phyloP scores from a whole-genome alignment of 2,113 vertebrate genomes.

The Tympanuchus pallidicinctus region DNA sequence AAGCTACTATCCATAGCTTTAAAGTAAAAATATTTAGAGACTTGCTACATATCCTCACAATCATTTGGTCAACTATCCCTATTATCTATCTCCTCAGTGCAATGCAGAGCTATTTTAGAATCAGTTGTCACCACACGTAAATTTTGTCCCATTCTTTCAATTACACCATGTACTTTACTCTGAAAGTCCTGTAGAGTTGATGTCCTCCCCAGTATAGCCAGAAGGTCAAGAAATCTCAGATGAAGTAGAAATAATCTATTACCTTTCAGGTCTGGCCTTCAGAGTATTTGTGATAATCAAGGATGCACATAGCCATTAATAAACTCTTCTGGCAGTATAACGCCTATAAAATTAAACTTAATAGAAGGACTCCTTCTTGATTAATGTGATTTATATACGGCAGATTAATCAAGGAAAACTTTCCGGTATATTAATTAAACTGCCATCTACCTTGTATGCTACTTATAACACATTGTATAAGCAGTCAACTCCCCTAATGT shows the following conservation, averaged over 20 bases:
- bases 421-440: slow-evolving; percentile 47
- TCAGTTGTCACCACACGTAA: background rate
- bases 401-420: slow-evolving; percentile 50
- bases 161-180: background rate
- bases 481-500: background rate
- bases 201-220: background rate
- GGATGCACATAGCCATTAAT: background rate
- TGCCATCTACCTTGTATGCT: background rate
- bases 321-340: slow-evolving; percentile 7
- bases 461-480: slow-evolving; percentile 23
- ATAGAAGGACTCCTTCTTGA: slow-evolving; percentile 1
- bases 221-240: background rate
- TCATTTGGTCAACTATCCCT: background rate
- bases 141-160: background rate
- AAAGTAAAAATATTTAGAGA: background rate
- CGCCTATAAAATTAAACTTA: slow-evolving; percentile 19
- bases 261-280: background rate
- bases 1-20: background rate
- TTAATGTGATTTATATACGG: slow-evolving; percentile 32
- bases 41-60: background rate
- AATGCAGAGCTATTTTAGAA: background rate
- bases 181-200: background rate
- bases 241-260: background rate
- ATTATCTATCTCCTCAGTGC: background rate
- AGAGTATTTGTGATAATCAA: background rate